phyloP scores from a whole-genome alignment of 30 jellyfish, hydroid and myxozoan genomes.

The Haliclystus octoradiatus region DNA sequence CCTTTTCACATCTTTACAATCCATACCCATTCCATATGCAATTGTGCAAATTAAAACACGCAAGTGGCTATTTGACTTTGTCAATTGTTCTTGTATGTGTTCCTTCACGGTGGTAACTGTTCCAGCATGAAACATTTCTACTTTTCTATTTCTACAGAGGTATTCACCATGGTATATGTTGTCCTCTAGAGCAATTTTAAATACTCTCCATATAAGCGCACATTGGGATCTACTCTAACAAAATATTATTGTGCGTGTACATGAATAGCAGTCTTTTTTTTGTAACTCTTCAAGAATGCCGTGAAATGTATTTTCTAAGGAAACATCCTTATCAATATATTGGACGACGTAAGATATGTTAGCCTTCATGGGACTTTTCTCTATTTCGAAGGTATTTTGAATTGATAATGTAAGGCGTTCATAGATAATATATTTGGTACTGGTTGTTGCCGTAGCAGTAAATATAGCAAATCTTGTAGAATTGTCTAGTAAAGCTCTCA shows the following conservation, averaged over 20 bases:
- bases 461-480: conserved; percentile 6
- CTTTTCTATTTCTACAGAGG: conserved; percentile 3
- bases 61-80: background rate
- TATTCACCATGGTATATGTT: background rate
- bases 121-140: conserved; percentile 48
- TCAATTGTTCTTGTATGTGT: conserved; percentile 12
- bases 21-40: conserved; percentile 49
- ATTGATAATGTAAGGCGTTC: conserved; percentile 7
- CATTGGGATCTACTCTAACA: conserved; percentile 25
- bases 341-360: conserved; percentile 12
- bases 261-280: background rate
- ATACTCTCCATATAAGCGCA: conserved; percentile 17
- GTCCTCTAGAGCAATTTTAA: conserved; percentile 9
- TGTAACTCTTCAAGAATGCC: background rate
- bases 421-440: conserved; percentile 10
- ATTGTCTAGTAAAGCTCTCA: conserved; percentile 7
- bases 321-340: conserved; percentile 15
- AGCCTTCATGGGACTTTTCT: conserved; percentile 21
- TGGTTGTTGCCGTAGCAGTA: conserved; percentile 20
- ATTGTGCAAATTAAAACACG: conserved; percentile 9
- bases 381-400: conserved; percentile 10
- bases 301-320: conserved; percentile 1
- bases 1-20: conserved; percentile 19
- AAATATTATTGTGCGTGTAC: conserved; percentile 14
- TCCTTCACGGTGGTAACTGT: conserved; percentile 16